phyloP scores from a whole-genome alignment of 2,797 vertebrate genomes.

The Megalops cyprinoides region DNA sequence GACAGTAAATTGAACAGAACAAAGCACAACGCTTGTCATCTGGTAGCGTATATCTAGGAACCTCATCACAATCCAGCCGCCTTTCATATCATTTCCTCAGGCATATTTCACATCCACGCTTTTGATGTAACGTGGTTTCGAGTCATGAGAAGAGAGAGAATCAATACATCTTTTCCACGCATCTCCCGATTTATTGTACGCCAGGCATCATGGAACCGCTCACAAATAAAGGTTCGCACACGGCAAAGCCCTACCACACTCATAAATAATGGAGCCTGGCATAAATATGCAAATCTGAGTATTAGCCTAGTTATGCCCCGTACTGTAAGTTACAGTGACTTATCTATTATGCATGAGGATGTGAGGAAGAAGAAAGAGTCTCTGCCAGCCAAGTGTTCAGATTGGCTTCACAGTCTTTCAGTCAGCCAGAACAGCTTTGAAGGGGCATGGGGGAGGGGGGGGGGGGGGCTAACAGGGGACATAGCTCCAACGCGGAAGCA shows the following conservation, averaged over 20 bases:
- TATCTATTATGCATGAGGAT: conserved; percentile 74
- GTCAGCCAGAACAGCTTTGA: conserved; percentile 57
- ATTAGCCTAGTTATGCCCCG: conserved; percentile 74
- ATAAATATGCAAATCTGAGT: conserved; percentile 75
- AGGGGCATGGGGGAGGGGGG: conserved; percentile 36
- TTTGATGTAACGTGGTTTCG: conserved; percentile 54
- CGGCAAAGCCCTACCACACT: conserved; percentile 42
- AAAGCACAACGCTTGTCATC: conserved; percentile 44
- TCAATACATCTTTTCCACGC: conserved; percentile 43
- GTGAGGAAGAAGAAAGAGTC: conserved; percentile 56
- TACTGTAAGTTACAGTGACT: conserved; percentile 72
- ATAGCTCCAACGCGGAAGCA: conserved; percentile 52
- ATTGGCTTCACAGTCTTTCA: conserved; percentile 43
- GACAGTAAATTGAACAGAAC: conserved; percentile 58
- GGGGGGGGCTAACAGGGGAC: conserved; percentile 46
- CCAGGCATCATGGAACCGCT: conserved; percentile 33
- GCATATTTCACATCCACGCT: conserved; percentile 47
- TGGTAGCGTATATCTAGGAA: conserved; percentile 42
- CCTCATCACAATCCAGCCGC: conserved; percentile 48
- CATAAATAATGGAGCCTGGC: conserved; percentile 73
- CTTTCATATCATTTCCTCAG: conserved; percentile 53
- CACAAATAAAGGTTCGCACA: conserved; percentile 48
- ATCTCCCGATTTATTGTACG: conserved; percentile 19
- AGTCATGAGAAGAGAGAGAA: conserved; percentile 32
- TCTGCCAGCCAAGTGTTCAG: conserved; percentile 51